phyloP scores from a whole-genome alignment of 2,888 invertebrate species.

The Lathronympha strigana region DNA sequence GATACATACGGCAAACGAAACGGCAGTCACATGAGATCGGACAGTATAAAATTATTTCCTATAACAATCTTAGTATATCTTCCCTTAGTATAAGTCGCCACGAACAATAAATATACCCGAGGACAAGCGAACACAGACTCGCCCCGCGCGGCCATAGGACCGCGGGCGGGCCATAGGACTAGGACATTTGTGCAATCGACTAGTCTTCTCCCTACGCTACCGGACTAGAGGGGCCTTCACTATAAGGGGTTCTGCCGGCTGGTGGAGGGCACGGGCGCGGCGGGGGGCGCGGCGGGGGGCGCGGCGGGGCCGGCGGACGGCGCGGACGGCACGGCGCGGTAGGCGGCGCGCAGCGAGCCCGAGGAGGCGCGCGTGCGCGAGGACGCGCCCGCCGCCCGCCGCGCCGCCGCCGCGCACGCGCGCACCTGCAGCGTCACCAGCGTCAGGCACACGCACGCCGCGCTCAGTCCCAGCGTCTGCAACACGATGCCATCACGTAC shows the following conservation, averaged over 20 bases:
- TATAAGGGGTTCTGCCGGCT: conserved; percentile 69
- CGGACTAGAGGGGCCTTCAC: conserved; percentile 57
- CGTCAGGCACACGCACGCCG: conserved; percentile 50
- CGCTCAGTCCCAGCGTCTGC: conserved; percentile 57
- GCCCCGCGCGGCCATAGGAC: neutral
- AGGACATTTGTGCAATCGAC: neutral
- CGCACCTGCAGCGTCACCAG: conserved; percentile 45
- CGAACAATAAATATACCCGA: conserved; percentile 54
- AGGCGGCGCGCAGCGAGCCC: conserved; percentile 47
- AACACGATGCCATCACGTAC: conserved; percentile 21
- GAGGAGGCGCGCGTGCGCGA: conserved; percentile 20
- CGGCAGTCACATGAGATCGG: conserved; percentile 48
- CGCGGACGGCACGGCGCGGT: conserved; percentile 57
- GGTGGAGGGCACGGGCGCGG: conserved; percentile 52
- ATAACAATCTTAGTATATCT: conserved; percentile 63
- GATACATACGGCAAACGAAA: conserved; percentile 13
- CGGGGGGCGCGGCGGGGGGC: conserved; percentile 49
- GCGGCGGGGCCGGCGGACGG: conserved; percentile 57
- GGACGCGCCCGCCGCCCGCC: conserved; percentile 36
- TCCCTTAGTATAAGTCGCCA: conserved; percentile 50
- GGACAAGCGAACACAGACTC: conserved; percentile 22
- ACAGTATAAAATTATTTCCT: conserved; percentile 68
- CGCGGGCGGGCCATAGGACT: neutral
- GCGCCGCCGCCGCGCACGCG: conserved; percentile 43
- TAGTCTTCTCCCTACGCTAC: neutral